A percentile compares a stretch with the other conserved stretches of the same genome.
Conservation (phyloP, 2,888 invertebrate genomes). For the Globia sparganii region DNA sequence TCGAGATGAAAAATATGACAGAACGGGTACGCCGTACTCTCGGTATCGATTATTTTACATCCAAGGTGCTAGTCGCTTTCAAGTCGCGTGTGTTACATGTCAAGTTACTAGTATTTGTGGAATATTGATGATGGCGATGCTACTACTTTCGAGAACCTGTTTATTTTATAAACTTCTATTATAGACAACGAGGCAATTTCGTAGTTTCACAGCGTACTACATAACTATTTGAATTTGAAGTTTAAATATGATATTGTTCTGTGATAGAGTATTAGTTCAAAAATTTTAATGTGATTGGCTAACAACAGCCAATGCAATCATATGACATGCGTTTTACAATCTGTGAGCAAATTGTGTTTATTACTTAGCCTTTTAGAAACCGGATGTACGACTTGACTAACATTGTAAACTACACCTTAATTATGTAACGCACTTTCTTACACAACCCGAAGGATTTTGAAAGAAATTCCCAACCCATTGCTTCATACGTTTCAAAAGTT, state of each 20-base stretch:
- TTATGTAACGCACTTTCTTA: background rate
- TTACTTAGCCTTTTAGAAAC: background rate
- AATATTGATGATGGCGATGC: slow-evolving; percentile 34
- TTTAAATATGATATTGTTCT: background rate
- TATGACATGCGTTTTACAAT: background rate
- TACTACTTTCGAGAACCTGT: slow-evolving; percentile 1
- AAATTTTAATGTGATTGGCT: background rate
- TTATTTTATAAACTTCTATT: slow-evolving; percentile 13
- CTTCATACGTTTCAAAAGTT: background rate
- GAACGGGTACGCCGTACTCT: slow-evolving; percentile 47
- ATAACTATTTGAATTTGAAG: background rate
- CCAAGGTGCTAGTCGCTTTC: slow-evolving; percentile 64
- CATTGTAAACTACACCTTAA: background rate
- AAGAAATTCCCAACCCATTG: background rate
- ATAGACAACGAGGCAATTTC: background rate
- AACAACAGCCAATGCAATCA: background rate
- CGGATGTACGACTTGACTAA: background rate
- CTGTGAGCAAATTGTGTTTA: background rate
- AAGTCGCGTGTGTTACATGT: slow-evolving; percentile 52
- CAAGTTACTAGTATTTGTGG: slow-evolving; percentile 41
- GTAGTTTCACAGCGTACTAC: background rate
- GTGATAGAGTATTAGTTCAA: background rate
- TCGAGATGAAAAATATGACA: slow-evolving; percentile 51
- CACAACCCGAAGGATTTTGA: background rate
- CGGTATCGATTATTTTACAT: slow-evolving; percentile 67